Evolutionary conservation across 2,113 vertebrate genomes (phyloP), one percentile per base, ranked within the genome.

Genomic region (Xiphophorus maculatus): DNA sequence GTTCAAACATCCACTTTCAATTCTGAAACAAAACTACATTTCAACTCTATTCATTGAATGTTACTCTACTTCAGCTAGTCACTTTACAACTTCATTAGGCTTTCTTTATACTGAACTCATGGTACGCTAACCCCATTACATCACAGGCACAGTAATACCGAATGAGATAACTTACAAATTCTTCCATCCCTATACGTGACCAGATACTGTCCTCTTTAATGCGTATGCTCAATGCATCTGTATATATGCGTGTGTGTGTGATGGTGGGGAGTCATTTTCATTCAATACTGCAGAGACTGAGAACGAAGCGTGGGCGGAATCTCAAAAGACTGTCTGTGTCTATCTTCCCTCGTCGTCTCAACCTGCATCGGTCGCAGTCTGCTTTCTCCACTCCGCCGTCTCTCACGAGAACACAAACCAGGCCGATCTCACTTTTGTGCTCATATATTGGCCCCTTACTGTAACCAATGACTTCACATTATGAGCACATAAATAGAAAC

Each of bases 251-350:
- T 77, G 75, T 58, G 61, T 83, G 68, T 83, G 63, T 76, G 84
- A 72, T 88, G 77, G 80, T 83, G 79, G 74, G 76, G 79, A 88
- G 78, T 91, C 79, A 88, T 88, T 88, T 89, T 91, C 91, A 89
- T 89, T 92, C 89, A 90, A 87, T 93, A 82, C 88, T 89, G 87
- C 77, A 84, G 89, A 91, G 92, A 89, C 86, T 54, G 73, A 87
- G 86, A 88, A 80, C 76, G 79, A 86, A 72, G 85, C 91, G 93
- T 94, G 93, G 88, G 88, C 73, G 70, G 93, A 94, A 94, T 94
- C 85, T 91, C 82, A 94, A 94, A 86, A 90, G 78, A 68, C 79
- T 69, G 89, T 75, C 86, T 89, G 79, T 92, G 89, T 89, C 89
- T 88, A 79, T 87, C 79, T 71, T 70, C 75, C 71, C 71, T 51